Conservation (phyloP, 2,113 vertebrate species). For the Laticauda colubrina region DNA sequence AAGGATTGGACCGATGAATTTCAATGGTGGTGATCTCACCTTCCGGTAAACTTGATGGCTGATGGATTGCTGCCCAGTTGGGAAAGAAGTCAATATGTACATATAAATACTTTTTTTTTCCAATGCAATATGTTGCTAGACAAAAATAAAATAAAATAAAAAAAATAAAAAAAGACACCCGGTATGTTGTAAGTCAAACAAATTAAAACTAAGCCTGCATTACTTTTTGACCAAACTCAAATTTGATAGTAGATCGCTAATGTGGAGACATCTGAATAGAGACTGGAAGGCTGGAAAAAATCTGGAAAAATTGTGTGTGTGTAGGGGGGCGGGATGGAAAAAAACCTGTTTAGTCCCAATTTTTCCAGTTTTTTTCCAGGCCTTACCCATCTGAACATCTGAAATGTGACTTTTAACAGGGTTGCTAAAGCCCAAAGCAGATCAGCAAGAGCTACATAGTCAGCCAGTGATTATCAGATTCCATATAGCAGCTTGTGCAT, state of each 20-base stretch:
- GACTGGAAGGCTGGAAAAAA: too few relatives aligned
- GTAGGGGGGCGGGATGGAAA: too few relatives aligned
- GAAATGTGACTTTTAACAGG: background rate
- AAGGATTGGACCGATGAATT: conserved; percentile 93
- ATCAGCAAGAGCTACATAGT: background rate
- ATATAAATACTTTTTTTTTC: conserved; percentile 34
- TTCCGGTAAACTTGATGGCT: conserved; percentile 90
- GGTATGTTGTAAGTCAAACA: background rate
- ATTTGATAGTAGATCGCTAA: background rate
- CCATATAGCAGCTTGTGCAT: background rate
- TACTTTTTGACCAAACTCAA: background rate
- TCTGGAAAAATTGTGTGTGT: too few relatives aligned
- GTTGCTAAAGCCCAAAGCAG: background rate
- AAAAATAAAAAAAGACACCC: background rate
- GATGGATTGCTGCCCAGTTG: conserved; percentile 73
- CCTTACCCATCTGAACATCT: background rate
- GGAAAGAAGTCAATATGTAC: conserved; percentile 55
- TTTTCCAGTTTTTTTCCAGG: too few relatives aligned
- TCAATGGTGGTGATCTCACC: conserved; percentile 97
- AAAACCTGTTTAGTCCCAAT: too few relatives aligned
- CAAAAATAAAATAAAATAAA: background rate
- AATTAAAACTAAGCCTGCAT: conserved; percentile 5
- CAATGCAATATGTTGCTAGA: conserved; percentile 41
- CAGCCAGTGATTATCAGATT: background rate
- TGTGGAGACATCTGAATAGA: background rate